Evolutionary conservation across 2,113 vertebrate genomes (phyloP), one percentile per base, ranked within the genome.

Genomic region (Garra rufa): DNA sequence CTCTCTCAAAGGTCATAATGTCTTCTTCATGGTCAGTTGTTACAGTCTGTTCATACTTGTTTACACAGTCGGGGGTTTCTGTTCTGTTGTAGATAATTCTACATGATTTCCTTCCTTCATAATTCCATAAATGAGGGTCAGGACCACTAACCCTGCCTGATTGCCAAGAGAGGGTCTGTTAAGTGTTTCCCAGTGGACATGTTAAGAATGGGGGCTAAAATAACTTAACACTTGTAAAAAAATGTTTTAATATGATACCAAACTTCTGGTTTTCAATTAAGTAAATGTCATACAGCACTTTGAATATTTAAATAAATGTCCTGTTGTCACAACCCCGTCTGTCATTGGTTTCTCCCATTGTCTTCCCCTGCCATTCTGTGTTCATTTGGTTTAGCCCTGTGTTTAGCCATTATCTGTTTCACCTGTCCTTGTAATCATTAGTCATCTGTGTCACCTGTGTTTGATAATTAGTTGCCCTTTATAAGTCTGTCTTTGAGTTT

Each of bases 21-120:
- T 76, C 28, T 44, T 79, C 41, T 43, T 43, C 13, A 77, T 21
- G 41, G 41, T 65, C n/a, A 46, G 24, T 46, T 43, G 3, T 24
- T 75, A 59, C 52, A 57, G 50, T 76, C 30, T 57, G 9, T 76
- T 55, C 2, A 57, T 57, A 79, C 28, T 79, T 79, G 57, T 79
- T 79, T 79, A 79, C 57, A 63, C 44, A 46, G 76, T 79, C 24
- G 43, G 57, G 13, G 76, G 38, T 30, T 44, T 79, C 48, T 50
- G 74, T 38, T 76, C 9, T 13, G 48, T 55, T n/a, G 28, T 52
- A 52, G 28, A 76, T n/a, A 57, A n/a, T 57, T 57, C 8, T 57
- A 34, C 43, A 4, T 74, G 11, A 38, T 70, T 70, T 70, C 19
- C 67, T 69, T 21, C 34, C n/a, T 41, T 70, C 6, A 9, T 11